These are phyloP conservation scores for Spodoptera exigua DNA, from an alignment of 2,888 invertebrate species.

Conservation along the genomic window DNA sequence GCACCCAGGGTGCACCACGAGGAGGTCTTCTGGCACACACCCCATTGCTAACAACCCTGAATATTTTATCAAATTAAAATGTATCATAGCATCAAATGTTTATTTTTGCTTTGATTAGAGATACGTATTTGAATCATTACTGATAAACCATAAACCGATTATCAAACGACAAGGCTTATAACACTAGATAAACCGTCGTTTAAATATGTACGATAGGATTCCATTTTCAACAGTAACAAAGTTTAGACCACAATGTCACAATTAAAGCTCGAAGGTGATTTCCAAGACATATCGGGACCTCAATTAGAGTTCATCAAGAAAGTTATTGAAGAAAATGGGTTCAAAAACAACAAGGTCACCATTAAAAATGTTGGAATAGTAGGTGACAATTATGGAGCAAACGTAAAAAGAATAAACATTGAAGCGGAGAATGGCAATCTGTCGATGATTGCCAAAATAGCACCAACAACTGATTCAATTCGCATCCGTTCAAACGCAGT, in stretches of 20 bases:
- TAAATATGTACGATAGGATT: slow-evolving; percentile 13
- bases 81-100: too few species aligned
- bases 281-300: slow-evolving; percentile 50
- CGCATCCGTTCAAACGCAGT: slow-evolving; percentile 47
- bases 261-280: slow-evolving; percentile 62
- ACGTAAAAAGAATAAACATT: slow-evolving; percentile 59
- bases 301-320: slow-evolving; percentile 65
- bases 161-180: slow-evolving; percentile 15
- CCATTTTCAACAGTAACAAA: neutral
- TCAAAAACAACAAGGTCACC: slow-evolving; percentile 55
- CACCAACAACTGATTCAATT: slow-evolving; percentile 55
- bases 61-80: too few species aligned
- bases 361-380: slow-evolving; percentile 61
- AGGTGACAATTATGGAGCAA: slow-evolving; percentile 66
- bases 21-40: too few species aligned
- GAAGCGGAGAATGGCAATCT: slow-evolving; percentile 54
- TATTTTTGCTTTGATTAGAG: too few species aligned
- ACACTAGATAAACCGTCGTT: slow-evolving; percentile 19
- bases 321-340: slow-evolving; percentile 62
- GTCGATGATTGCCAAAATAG: slow-evolving; percentile 71
- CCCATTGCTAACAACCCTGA: too few species aligned
- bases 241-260: slow-evolving; percentile 46
- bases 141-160: too few species aligned
- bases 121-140: too few species aligned
- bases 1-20: too few species aligned